Base-by-base conservation (phyloP, 2,797 vertebrate genomes). In the Megaceryle alcyon region DNA sequence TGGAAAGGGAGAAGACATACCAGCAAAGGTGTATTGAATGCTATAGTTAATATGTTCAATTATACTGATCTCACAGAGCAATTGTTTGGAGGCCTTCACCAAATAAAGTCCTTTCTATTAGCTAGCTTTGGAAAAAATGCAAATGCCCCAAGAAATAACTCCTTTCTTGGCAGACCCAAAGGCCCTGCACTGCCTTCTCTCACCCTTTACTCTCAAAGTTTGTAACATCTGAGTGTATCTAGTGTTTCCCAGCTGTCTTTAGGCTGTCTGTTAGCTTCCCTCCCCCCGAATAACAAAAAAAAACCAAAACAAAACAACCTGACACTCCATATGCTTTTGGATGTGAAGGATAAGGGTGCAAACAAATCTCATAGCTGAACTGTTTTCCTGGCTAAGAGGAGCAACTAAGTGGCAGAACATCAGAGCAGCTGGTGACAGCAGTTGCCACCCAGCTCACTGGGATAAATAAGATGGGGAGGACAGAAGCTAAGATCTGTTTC, bases 281-380 rank as follows among this genome's bases (percentile, higher is more conserved):
- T 5, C 14, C 18, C n/a, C 31, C 54, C 35, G 35, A 35, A 35
- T 35, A 22, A 14, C 23, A 18, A 61, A 23, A 61, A 37, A 59
- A 16, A 13, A 28, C 6, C 9, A 28, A 15, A 29, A 17, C 51
- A 29, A 53, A 53, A 17, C 4, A 35, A 9, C 3, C 0, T 28
- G 37, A 18, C 43, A 2, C 26, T 57, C 28, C 4, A 0, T 5
- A 2, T 18, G 80, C 14, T 86, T 82, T 56, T 51, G 57, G 61
- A 70, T 0, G 0, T 28, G 64, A 59, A n/a, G 29, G 28, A 29
- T 1, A 10, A n/a, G n/a, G 11, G 46, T 63, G 14, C 44, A 49
- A n/a, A 33, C 19, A 53, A 49, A 92, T 37, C 25, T 53, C 70
- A 12, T 2, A 83, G 46, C 5, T 61, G 64, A 39, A 6, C 29